Conservation (phyloP, 2,797 vertebrate species). For the Pangasius mekongensis region DNA sequence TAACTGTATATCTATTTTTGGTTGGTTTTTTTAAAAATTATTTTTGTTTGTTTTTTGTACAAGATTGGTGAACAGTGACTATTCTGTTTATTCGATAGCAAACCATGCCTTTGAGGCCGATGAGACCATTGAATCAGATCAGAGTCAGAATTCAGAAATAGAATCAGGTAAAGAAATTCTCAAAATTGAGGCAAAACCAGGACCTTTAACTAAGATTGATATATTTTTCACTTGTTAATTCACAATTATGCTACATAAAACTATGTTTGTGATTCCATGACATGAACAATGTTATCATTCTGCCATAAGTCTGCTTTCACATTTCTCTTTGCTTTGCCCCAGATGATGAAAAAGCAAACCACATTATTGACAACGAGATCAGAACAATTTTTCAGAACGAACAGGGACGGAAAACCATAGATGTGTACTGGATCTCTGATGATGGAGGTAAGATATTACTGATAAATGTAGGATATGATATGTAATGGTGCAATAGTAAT, state of each 20-base stretch:
- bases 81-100: slow-evolving; percentile 55
- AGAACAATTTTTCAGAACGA: slow-evolving; percentile 74
- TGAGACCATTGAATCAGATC: slow-evolving; percentile 54
- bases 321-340: background rate
- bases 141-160: slow-evolving; percentile 57
- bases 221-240: background rate
- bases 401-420: slow-evolving; percentile 76
- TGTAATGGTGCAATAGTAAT: background rate
- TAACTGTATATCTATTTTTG: slow-evolving; percentile 40
- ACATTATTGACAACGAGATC: slow-evolving; percentile 58
- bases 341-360: slow-evolving; percentile 51
- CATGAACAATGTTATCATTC: background rate
- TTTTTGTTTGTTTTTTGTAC: background rate
- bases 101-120: slow-evolving; percentile 71
- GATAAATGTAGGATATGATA: background rate
- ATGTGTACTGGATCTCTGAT: slow-evolving; percentile 80
- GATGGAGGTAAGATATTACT: slow-evolving; percentile 72
- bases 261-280: background rate
- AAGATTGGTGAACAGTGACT: background rate
- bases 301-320: background rate
- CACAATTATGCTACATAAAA: background rate
- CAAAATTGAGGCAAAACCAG: background rate
- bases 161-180: slow-evolving; percentile 62
- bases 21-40: background rate
- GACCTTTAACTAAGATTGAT: background rate